Percentiles rank a stretch among this genome's conserved stretches.
Conservation (phyloP, 2,888 invertebrate species). For the Clostera curtula region DNA sequence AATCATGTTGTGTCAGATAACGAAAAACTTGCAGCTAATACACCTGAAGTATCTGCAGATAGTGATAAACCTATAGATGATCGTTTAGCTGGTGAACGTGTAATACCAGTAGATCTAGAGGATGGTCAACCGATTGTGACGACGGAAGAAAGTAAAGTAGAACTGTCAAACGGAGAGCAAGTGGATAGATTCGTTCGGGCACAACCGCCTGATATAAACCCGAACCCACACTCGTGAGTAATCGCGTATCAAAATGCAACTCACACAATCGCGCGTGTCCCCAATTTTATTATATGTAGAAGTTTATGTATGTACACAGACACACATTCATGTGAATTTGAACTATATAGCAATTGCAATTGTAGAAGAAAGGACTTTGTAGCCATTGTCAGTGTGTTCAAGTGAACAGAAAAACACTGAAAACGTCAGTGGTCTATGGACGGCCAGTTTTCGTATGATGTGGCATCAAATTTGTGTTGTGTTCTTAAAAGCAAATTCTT, state of each 20-base stretch:
- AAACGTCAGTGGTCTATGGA: constrained; percentile 13
- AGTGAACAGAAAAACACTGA: too few relatives aligned
- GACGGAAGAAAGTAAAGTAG: constrained; percentile 10
- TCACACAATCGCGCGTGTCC: constrained; percentile 46
- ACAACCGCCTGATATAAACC: constrained; percentile 53
- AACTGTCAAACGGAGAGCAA: constrained; percentile 12
- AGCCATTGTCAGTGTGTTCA: too few relatives aligned
- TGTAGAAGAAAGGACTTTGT: neutral
- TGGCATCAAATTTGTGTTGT: constrained; percentile 14
- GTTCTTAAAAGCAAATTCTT: too few relatives aligned
- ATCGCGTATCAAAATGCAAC: constrained; percentile 30
- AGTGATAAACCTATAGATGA: constrained; percentile 6
- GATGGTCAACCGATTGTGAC: constrained; percentile 13
- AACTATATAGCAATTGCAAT: constrained; percentile 17
- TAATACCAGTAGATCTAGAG: constrained; percentile 18
- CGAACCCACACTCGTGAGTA: constrained; percentile 73
- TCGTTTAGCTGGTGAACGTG: constrained; percentile 18
- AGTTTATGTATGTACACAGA: constrained; percentile 16
- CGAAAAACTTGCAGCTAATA: constrained; percentile 2
- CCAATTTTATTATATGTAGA: constrained; percentile 19
- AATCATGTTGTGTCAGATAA: constrained; percentile 1
- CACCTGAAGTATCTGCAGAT: neutral
- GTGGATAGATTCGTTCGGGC: constrained; percentile 43
- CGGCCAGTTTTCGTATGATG: constrained; percentile 13
- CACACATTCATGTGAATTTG: constrained; percentile 22